Evolutionary conservation across 2,797 vertebrate species (phyloP), one percentile per base, ranked within the genome.

Genomic region (Champsocephalus gunnari): DNA sequence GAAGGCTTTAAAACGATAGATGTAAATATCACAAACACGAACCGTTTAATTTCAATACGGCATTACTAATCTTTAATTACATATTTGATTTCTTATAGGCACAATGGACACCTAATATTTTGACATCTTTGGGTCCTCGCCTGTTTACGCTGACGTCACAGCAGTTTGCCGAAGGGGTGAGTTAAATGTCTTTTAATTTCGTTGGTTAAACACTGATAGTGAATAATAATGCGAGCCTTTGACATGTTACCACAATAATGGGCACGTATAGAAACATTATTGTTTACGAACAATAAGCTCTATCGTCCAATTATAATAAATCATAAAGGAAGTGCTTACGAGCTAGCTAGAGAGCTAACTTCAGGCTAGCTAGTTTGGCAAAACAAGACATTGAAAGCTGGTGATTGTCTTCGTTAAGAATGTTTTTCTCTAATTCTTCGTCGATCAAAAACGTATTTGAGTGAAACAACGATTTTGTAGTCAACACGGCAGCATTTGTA

Each of bases 141-240:
- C 1, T 92, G 91, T 93, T 93, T 93, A 91, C 84, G 9, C 61
- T 61, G 66, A 89, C 91, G 92, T 92, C 91, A 91, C 61, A 79
- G 24, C 76, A 72, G 69, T 79, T 87, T 67, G 51, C 43, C 63
- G 70, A 85, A 44, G 69, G 58, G 88, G 93, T 94, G 55, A 90
- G 92, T 80, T 21, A 50, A 69, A 21, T 82, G 32, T 77, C 4
- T 81, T 73, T 76, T 58, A 53, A 60, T 79, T 79, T 82, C 10
- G 21, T 32, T 54, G 21, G 62, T 78, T 76, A 57, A 77, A 63
- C 19, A 13, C 12, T 19, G 1, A 51, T 11, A n/a, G 71, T 47
- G 1, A 44, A 63, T 10, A 5, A 17, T 32, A 4, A 3, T 17
- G 1, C 0, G 2, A 0, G 3, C 1, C 0, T 58, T 3, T 0